Percentiles rank a stretch among this genome's conserved stretches.
Conservation (phyloP, 2,797 vertebrate species). For the Erithacus rubecula region DNA sequence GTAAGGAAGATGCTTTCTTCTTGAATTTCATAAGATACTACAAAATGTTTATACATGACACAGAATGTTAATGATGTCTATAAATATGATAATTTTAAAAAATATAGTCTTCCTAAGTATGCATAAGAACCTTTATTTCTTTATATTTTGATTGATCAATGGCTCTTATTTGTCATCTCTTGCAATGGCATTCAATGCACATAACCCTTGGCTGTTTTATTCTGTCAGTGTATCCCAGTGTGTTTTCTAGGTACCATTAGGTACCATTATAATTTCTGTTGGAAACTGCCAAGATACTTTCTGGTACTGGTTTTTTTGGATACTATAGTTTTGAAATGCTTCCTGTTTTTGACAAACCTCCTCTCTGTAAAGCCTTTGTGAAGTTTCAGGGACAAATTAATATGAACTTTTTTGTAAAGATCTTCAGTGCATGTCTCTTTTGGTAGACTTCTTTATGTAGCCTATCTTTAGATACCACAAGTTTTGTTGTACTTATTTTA, state of each 20-base stretch:
- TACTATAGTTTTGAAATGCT: background rate
- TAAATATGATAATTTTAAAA: background rate
- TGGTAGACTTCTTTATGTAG: background rate
- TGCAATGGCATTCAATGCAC: background rate
- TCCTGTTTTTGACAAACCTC: background rate
- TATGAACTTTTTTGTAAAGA: background rate
- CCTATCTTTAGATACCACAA: background rate
- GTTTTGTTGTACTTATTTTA: background rate
- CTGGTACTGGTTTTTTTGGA: background rate
- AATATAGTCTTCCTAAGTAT: background rate
- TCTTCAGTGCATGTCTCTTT: background rate
- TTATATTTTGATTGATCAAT: background rate
- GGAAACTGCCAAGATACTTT: background rate
- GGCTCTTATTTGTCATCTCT: background rate
- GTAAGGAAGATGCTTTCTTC: background rate
- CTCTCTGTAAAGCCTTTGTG: background rate
- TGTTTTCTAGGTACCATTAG: background rate
- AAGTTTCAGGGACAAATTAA: background rate
- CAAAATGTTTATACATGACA: background rate
- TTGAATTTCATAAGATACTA: background rate
- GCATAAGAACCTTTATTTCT: background rate
- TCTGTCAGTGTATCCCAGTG: background rate
- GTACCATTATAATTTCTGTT: background rate
- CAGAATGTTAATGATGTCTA: background rate
- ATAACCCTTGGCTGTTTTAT: background rate